These are phyloP conservation scores for Henicopernis longicauda DNA, from an alignment of 2,113 vertebrate genomes.

Conservation along the genomic window DNA sequence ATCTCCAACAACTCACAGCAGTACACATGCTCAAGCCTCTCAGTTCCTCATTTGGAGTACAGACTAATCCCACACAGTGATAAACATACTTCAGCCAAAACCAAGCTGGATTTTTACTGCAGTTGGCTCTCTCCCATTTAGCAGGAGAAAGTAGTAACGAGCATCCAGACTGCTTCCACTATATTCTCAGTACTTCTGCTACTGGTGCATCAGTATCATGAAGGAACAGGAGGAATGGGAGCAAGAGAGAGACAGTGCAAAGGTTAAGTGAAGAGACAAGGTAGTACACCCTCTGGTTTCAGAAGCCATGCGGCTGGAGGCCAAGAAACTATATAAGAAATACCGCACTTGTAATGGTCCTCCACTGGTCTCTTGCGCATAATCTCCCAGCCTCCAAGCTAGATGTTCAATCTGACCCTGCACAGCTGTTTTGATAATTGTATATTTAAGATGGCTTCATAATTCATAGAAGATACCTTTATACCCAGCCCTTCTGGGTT, in stretches of 20 bases:
- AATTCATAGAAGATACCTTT: background rate
- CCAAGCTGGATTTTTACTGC: background rate
- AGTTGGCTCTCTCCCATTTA: background rate
- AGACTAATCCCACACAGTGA: background rate
- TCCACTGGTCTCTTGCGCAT: background rate
- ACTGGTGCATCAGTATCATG: background rate
- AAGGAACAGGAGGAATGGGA: background rate
- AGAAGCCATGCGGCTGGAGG: background rate
- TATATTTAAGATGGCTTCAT: background rate
- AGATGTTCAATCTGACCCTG: background rate
- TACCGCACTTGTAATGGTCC: background rate
- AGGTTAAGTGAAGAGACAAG: background rate
- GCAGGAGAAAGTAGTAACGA: background rate
- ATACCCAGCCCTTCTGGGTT: background rate
- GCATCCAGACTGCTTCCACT: background rate
- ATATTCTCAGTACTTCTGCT: background rate
- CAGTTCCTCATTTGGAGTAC: background rate
- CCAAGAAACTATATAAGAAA: background rate
- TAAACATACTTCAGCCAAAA: background rate
- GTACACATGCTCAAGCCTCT: background rate
- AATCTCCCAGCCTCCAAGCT: background rate
- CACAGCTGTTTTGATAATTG: background rate
- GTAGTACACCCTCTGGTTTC: background rate
- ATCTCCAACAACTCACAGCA: background rate
- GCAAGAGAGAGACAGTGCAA: background rate